Evolutionary conservation across 2,797 vertebrate genomes (phyloP), one percentile per base, ranked within the genome.

Genomic region (Manis crassicaudata): DNA sequence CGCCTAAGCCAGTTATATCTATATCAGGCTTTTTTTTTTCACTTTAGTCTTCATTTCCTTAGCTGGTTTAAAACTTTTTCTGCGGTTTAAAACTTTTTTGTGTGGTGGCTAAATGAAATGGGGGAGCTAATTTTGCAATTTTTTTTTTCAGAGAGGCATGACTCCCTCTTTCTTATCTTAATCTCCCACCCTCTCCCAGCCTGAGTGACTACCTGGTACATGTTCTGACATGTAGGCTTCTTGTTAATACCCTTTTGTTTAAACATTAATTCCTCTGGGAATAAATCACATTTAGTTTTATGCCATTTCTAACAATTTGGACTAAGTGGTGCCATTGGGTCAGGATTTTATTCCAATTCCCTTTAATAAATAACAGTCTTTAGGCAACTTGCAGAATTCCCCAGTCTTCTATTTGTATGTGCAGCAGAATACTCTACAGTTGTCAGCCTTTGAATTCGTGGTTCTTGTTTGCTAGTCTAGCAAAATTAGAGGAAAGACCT

Each of bases 341-440:
- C 77, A 73, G 23, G 67, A 80, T 96, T 58, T 27, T 37, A 35
- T 97, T 81, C 46, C 43, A 93, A 81, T 90, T 95, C 75, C 95
- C 70, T 96, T 97, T 21, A 7, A 77, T 96, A 97, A 97, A 96
- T 83, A 97, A 96, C 96, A 96, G 75, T 96, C 96, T 97, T 93
- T 87, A 85, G 98, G 98, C 98, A 98, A 97, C 92, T 97, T 97
- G 94, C 94, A 95, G 96, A 96, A 43, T 96, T 76, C 63, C 93
- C 35, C 4, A 43, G 95, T 83, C 89, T 82, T 97, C 95, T 96
- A 3, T 62, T 68, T 56, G 23, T 77, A 32, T 56, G 68, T 56
- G 14, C 40, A 95, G 79, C 52, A 60, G 46, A 60, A 73, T 23
- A 29, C 35, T n/a, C 62, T 72, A 52, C 9, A 56, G 21, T 58